Evolutionary conservation across 2,113 vertebrate species (phyloP).

Genomic region (Pelodiscus sinensis): DNA sequence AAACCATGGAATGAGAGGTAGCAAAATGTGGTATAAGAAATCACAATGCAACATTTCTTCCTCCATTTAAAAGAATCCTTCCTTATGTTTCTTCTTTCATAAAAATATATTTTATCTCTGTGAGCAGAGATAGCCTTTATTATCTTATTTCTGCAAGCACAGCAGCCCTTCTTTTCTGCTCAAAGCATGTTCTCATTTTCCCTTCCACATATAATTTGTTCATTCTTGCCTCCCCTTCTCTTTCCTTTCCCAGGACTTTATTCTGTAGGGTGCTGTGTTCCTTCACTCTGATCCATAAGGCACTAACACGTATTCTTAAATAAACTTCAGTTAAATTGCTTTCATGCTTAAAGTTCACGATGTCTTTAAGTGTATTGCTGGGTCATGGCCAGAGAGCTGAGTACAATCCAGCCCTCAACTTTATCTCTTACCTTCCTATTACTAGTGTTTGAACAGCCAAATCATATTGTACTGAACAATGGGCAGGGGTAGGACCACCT

Average conservation of each 20-base stretch:
- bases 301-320: not conserved
- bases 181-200: not conserved
- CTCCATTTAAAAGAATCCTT: not conserved
- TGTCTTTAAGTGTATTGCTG: not conserved
- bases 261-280: not conserved
- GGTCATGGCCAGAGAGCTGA: not conserved
- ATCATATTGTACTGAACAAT: not conserved
- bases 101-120: not conserved
- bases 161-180: not conserved
- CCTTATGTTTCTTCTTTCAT: not conserved
- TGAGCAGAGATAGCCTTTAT: not conserved
- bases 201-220: not conserved
- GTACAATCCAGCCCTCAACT: not conserved
- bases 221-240: not conserved
- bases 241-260: not conserved
- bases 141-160: not conserved
- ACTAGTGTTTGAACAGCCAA: not conserved
- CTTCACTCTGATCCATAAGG: fast-evolving
- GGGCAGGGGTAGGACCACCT: not conserved
- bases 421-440: not conserved
- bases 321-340: fast-evolving
- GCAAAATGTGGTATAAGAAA: not conserved
- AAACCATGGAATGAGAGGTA: not conserved
- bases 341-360: not conserved
- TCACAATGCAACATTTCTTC: not conserved